Conservation (phyloP, 2,888 invertebrate species). For the Dastarcus helophoroides region DNA sequence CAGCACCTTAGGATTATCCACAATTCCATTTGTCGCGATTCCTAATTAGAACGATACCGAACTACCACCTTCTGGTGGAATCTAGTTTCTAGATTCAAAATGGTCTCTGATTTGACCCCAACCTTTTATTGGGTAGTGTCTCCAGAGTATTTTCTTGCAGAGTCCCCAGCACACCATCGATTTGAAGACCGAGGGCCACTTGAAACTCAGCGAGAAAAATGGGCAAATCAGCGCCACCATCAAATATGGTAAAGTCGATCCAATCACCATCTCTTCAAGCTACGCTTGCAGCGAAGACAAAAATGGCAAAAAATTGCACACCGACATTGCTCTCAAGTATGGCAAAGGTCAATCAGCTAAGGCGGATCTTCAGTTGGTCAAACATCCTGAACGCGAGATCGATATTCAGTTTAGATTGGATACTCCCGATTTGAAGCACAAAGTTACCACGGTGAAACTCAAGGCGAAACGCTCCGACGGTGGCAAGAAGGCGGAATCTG, state of each 20-base stretch:
- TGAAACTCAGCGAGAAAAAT: slow-evolving; percentile 52
- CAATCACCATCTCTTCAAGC: slow-evolving; percentile 33
- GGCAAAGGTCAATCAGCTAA: slow-evolving; percentile 35
- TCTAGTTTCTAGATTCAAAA: too few species aligned
- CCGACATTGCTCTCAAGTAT: slow-evolving; percentile 25
- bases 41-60: too few species aligned
- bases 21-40: too few species aligned
- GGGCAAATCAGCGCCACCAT: slow-evolving; percentile 45
- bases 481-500: slow-evolving; percentile 26
- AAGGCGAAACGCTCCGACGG: slow-evolving; percentile 33
- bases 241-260: slow-evolving; percentile 35
- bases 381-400: slow-evolving; percentile 30
- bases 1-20: too few species aligned
- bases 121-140: too few species aligned
- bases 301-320: slow-evolving; percentile 21
- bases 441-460: slow-evolving; percentile 40
- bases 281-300: slow-evolving; percentile 21
- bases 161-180: not conserved
- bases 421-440: slow-evolving; percentile 40
- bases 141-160: not conserved
- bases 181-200: slow-evolving; percentile 41
- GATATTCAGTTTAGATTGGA: slow-evolving; percentile 36
- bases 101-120: too few species aligned
- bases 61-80: too few species aligned
- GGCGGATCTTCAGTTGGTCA: slow-evolving; percentile 22